Conservation (phyloP, 2,113 vertebrate species). For the Trematomus loennbergii region DNA sequence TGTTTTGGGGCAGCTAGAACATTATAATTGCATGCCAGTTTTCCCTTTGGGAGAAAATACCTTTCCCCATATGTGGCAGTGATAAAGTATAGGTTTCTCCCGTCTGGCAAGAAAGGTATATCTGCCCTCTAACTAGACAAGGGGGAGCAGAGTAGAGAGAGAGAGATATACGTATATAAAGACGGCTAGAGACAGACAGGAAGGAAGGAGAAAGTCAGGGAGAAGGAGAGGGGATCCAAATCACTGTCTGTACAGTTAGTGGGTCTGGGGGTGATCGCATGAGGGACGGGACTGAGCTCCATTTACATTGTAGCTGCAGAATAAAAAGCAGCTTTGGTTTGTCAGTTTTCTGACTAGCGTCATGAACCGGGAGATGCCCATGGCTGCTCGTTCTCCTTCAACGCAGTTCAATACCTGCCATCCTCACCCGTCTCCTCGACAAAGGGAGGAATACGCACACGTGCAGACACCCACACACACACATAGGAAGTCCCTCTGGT, state of each 20-base stretch:
- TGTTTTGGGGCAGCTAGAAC: conserved; percentile 61
- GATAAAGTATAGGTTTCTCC: conserved; percentile 71
- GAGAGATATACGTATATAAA: conserved; percentile 22
- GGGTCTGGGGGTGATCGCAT: conserved; percentile 58
- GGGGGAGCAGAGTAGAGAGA: conserved; percentile 58
- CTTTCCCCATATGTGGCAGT: conserved; percentile 65
- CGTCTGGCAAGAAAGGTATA: conserved; percentile 64
- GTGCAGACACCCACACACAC: conserved; percentile 5
- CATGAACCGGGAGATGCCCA: conserved; percentile 79
- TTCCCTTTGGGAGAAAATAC: conserved; percentile 72
- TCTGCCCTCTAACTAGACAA: conserved; percentile 75
- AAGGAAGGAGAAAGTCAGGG: not conserved
- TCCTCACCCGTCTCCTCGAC: conserved; percentile 46
- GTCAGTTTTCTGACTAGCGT: conserved; percentile 84
- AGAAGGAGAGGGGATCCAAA: conserved; percentile 44
- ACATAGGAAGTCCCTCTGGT: conserved; percentile 59
- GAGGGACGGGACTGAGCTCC: conserved; percentile 59
- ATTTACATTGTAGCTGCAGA: conserved; percentile 75
- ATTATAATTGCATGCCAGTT: conserved; percentile 71
- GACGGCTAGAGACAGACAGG: conserved; percentile 23
- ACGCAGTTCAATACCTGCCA: conserved; percentile 75
- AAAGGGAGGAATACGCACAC: conserved; percentile 33
- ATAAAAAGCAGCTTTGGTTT: conserved; percentile 79
- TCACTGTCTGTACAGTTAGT: conserved; percentile 47
- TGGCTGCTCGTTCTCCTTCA: conserved; percentile 76